Evolutionary conservation across 2,797 vertebrate species (phyloP).

Genomic region (Rhinoraja longicauda): DNA sequence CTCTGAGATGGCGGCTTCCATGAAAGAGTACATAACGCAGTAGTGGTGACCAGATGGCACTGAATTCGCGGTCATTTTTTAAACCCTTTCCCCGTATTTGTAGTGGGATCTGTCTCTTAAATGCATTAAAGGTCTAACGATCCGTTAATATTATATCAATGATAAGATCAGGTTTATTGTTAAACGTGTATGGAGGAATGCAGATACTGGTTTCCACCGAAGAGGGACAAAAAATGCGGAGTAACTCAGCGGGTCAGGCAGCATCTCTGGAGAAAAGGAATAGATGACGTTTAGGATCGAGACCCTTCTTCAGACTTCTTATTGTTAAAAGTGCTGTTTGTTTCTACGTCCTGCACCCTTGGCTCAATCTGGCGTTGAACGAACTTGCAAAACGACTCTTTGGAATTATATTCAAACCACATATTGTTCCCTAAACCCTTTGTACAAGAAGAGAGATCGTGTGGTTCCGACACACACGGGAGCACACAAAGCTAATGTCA

Average conservation of each 20-base stretch:
- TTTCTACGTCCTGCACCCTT: neutral
- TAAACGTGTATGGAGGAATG: neutral
- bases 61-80: neutral
- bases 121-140: neutral
- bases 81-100: neutral
- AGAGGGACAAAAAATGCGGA: too few species aligned
- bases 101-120: neutral
- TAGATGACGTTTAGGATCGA: too few species aligned
- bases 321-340: too few species aligned
- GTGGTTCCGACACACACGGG: too few species aligned
- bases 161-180: neutral
- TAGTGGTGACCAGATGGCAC: too few species aligned
- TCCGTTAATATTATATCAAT: neutral
- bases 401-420: neutral
- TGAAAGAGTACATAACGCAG: neutral
- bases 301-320: too few species aligned
- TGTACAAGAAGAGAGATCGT: too few species aligned
- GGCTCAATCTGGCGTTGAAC: neutral
- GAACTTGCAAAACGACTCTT: neutral
- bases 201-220: too few species aligned
- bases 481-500: too few species aligned
- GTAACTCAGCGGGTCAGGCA: too few species aligned
- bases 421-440: neutral
- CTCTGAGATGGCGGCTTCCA: neutral
- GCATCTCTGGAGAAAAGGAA: too few species aligned